A percentile compares a stretch with the other conserved stretches of the same genome.
These are phyloP conservation scores for Pterois miles DNA, from an alignment of 2,797 vertebrate species.

Conservation along the genomic window DNA sequence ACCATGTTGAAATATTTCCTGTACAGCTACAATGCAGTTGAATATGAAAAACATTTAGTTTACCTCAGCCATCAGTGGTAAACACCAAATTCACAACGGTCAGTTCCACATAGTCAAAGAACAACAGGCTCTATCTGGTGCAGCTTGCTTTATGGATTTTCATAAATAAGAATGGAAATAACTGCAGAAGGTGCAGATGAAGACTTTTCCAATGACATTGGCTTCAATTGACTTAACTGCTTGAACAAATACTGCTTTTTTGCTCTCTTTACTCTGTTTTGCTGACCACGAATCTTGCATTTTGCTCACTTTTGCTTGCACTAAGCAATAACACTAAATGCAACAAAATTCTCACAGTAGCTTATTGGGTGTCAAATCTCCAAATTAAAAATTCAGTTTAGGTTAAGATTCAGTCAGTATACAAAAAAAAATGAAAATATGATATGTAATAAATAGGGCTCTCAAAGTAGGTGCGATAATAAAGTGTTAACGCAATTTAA, in stretches of 20 bases:
- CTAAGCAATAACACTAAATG: not conserved
- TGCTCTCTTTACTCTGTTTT: not conserved
- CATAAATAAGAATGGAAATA: not conserved
- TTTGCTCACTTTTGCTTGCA: not conserved
- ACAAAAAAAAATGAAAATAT: not conserved
- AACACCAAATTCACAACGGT: not conserved
- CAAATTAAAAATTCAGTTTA: not conserved
- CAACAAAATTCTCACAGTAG: not conserved
- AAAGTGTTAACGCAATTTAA: no score
- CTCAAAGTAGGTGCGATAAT: no score
- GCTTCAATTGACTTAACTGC: not conserved
- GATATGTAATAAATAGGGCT: not conserved
- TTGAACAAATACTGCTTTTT: not conserved
- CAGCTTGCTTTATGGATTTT: constrained; percentile 10
- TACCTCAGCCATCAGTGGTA: not conserved
- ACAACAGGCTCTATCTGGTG: not conserved
- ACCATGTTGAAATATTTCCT: constrained; percentile 7
- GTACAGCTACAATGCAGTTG: not conserved
- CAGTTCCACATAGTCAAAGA: not conserved
- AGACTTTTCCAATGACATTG: not conserved
- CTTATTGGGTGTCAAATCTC: not conserved
- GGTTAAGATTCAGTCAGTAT: not conserved
- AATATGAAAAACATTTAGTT: not conserved
- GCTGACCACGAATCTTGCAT: not conserved
- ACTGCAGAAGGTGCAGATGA: not conserved